phyloP scores from a whole-genome alignment of 2,113 vertebrate species.

The Leptobrachium ailaonicum region DNA sequence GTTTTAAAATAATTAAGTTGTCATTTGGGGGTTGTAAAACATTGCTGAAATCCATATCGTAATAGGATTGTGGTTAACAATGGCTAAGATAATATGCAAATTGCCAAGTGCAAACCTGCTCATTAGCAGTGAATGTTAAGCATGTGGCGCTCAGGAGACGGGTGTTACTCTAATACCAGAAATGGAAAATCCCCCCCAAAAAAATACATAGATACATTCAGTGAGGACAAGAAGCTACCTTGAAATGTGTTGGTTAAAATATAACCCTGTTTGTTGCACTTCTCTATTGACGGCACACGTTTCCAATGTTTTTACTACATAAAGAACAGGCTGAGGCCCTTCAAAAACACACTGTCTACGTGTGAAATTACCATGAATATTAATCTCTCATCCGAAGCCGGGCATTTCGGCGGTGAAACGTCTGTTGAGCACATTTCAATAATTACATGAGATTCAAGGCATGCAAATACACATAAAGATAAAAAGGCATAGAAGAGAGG shows the following conservation, averaged over 20 bases:
- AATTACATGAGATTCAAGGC: too few relatives aligned
- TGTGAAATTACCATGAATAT: too few relatives aligned
- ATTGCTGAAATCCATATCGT: slow-evolving; percentile 15
- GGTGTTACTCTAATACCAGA: slow-evolving; percentile 36
- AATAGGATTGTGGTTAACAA: background rate
- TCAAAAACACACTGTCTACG: background rate
- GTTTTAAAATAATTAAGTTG: slow-evolving; percentile 33
- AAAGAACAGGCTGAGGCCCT: background rate
- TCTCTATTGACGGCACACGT: background rate
- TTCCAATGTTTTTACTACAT: background rate
- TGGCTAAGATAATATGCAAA: slow-evolving; percentile 27
- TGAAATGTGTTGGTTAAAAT: background rate
- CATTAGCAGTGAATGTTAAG: slow-evolving; percentile 57
- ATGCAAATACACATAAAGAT: too few relatives aligned
- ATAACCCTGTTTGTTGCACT: slow-evolving; percentile 1
- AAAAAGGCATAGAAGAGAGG: too few relatives aligned
- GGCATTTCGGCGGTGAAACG: too few relatives aligned
- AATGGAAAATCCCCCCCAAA: background rate
- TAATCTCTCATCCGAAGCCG: too few relatives aligned
- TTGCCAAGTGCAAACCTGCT: slow-evolving; percentile 54
- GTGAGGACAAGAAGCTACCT: background rate
- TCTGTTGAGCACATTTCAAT: too few relatives aligned
- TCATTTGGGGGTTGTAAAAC: slow-evolving; percentile 10
- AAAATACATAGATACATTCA: background rate
- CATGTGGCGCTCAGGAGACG: slow-evolving; percentile 45